A percentile compares a stretch with the other conserved stretches of the same genome.
phyloP scores from a whole-genome alignment of 2,888 invertebrate species.

The Tenodera sinensis region DNA sequence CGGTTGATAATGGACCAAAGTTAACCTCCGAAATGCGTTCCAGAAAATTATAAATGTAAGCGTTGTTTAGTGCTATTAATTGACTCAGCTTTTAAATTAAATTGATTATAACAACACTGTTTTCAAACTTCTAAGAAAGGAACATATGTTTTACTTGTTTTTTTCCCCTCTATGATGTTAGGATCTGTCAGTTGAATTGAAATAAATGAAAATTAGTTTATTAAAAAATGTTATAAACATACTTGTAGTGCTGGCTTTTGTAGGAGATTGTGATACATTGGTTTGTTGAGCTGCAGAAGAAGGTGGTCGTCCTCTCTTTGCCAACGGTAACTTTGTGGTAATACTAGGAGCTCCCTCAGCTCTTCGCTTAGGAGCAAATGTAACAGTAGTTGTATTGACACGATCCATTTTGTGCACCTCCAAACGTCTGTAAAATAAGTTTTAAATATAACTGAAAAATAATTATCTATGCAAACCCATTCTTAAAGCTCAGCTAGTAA shows the following conservation, averaged over 20 bases:
- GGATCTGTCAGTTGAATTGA: too few species aligned
- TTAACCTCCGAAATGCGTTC: too few species aligned
- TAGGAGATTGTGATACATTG: neutral
- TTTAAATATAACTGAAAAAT: neutral
- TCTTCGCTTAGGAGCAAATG: constrained; percentile 13
- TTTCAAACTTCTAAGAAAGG: too few species aligned
- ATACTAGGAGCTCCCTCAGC: neutral
- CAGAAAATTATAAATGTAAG: too few species aligned
- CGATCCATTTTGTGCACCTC: constrained; percentile 17
- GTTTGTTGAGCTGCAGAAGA: neutral
- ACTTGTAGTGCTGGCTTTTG: neutral
- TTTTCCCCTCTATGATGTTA: too few species aligned
- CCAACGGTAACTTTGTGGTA: constrained; percentile 2
- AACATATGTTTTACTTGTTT: too few species aligned
- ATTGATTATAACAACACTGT: too few species aligned
- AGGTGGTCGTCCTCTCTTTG: constrained; percentile 19
- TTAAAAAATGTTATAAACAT: neutral
- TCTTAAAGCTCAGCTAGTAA: neutral
- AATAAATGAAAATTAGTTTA: too few species aligned
- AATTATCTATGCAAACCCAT: neutral
- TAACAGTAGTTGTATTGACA: neutral
- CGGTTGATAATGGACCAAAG: too few species aligned
- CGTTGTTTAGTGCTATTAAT: too few species aligned
- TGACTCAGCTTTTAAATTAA: too few species aligned
- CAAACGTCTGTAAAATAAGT: neutral